Conservation (phyloP, 2,888 invertebrate species). For the Amphipoea oculea region DNA sequence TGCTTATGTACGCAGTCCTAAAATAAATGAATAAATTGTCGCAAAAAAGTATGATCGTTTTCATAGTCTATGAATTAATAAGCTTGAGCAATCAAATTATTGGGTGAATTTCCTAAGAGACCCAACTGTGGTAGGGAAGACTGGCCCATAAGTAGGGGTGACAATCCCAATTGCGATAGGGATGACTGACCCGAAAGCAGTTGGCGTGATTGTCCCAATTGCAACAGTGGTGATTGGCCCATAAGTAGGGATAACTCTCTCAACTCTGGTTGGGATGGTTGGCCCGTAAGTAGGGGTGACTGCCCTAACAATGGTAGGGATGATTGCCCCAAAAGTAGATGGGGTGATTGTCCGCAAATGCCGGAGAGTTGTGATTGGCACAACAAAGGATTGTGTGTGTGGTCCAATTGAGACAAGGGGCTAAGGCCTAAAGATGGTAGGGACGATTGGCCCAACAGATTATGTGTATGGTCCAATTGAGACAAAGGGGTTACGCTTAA, state of each 20-base stretch:
- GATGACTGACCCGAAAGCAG: background rate
- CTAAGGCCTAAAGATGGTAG: background rate
- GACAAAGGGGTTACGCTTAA: background rate
- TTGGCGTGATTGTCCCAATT: background rate
- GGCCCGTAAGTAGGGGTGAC: background rate
- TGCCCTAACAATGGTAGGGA: background rate
- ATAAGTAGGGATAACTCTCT: too few relatives aligned
- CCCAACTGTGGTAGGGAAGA: background rate
- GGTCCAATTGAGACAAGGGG: background rate
- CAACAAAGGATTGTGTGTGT: background rate
- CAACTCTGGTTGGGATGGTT: background rate
- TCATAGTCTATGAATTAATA: background rate
- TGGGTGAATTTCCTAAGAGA: background rate
- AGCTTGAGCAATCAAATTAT: slow-evolving; percentile 2
- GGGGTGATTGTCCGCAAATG: background rate
- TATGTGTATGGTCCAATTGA: background rate
- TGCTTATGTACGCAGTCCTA: background rate
- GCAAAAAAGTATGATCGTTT: background rate
- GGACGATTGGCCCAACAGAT: background rate
- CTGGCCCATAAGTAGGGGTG: too few relatives aligned
- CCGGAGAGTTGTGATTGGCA: background rate
- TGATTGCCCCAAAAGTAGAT: background rate
- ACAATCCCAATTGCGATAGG: too few relatives aligned
- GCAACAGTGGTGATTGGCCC: background rate
- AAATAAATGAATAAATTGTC: background rate